Evolutionary conservation across 2,113 vertebrate species (phyloP).

Genomic region (Microtus pennsylvanicus): DNA sequence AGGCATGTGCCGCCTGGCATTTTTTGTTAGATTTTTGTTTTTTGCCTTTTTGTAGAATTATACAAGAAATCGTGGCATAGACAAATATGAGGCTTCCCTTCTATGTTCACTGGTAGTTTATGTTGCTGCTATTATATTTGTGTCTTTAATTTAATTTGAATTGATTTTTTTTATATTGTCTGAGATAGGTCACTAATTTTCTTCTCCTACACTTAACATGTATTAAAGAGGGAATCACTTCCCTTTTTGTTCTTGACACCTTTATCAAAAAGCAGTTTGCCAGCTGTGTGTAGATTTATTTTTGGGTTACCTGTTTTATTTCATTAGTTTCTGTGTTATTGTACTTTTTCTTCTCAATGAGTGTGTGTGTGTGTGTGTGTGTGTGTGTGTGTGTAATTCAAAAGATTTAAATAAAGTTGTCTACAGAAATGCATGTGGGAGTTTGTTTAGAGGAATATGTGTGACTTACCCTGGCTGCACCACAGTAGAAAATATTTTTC

Average conservation of each 20-base stretch:
- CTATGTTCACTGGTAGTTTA: background rate
- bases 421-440: background rate
- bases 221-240: background rate
- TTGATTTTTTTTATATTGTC: background rate
- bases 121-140: background rate
- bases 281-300: background rate
- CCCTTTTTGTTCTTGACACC: background rate
- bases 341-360: too few species aligned
- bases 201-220: background rate
- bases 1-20: too few species aligned
- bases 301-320: background rate
- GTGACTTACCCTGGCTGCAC: background rate
- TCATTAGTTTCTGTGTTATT: background rate
- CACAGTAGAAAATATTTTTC: background rate
- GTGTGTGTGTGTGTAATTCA: background rate
- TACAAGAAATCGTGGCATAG: background rate
- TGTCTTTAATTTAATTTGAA: background rate
- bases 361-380: background rate
- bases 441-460: background rate
- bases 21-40: background rate
- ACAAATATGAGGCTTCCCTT: background rate
- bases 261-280: background rate
- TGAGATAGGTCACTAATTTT: background rate
- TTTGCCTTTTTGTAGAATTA: background rate
- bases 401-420: background rate